A percentile compares a stretch with the other conserved stretches of the same genome.
These are phyloP conservation scores for Apotomis turbidana DNA, from an alignment of 2,888 invertebrate species.

Conservation along the genomic window DNA sequence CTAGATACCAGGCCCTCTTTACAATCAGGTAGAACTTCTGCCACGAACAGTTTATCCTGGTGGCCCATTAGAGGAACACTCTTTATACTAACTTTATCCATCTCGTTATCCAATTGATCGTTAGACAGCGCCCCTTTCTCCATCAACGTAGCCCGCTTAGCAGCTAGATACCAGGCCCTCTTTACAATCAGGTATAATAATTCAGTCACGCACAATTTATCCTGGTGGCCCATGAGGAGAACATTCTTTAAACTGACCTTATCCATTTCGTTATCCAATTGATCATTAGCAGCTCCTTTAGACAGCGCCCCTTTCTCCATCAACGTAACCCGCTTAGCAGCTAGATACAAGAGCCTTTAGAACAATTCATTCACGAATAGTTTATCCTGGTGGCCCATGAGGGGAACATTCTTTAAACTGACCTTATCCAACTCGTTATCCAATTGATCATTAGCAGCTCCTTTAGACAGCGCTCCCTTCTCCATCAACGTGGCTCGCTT, in stretches of 20 bases:
- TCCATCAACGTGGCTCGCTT: slow-evolving; percentile 94
- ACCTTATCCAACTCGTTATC: slow-evolving; percentile 92
- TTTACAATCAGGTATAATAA: slow-evolving; percentile 61
- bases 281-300: slow-evolving; percentile 87
- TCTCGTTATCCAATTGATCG: slow-evolving; percentile 93
- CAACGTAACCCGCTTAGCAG: slow-evolving; percentile 95
- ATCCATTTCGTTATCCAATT: slow-evolving; percentile 94
- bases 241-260: slow-evolving; percentile 52
- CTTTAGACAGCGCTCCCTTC: slow-evolving; percentile 83
- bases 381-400: background rate
- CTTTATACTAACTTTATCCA: slow-evolving; percentile 81
- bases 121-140: slow-evolving; percentile 86
- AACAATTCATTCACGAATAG: slow-evolving; percentile 87
- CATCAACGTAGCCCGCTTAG: slow-evolving; percentile 94
- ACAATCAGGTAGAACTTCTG: slow-evolving; percentile 72
- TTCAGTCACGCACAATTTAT: slow-evolving; percentile 84
- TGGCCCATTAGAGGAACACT: background rate
- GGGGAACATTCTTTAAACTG: too few species aligned
- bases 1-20: slow-evolving; percentile 92
- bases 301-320: slow-evolving; percentile 87
- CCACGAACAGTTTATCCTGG: slow-evolving; percentile 67
- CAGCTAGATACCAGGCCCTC: slow-evolving; percentile 94
- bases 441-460: slow-evolving; percentile 88
- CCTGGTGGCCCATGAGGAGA: background rate
- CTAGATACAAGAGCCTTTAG: slow-evolving; percentile 95